Conservation (phyloP, 2,797 vertebrate species). For the Spondyliosoma cantharus region DNA sequence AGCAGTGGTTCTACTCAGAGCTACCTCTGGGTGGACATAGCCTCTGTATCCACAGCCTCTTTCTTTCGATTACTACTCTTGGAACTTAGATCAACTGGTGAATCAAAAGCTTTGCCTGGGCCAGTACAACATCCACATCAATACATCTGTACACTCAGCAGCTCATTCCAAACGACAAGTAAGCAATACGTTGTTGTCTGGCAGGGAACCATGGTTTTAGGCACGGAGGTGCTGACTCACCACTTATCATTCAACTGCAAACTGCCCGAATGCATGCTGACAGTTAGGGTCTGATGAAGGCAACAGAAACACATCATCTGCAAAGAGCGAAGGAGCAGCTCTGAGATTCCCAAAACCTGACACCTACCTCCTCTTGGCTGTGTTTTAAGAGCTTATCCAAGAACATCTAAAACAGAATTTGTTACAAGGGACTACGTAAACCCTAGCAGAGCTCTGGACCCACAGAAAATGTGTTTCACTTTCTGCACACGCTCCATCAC, state of each 20-base stretch:
- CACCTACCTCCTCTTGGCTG: background rate
- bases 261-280: background rate
- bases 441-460: no score
- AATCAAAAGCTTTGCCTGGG: slow-evolving; percentile 5
- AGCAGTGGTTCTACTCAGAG: background rate
- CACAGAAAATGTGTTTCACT: no score
- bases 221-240: background rate
- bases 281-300: background rate
- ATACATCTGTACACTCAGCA: background rate
- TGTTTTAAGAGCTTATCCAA: no score
- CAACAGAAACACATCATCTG: background rate
- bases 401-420: no score
- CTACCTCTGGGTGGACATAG: background rate
- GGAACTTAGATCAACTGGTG: background rate
- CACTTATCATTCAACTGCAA: background rate
- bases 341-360: background rate
- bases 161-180: background rate
- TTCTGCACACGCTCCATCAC: no score
- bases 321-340: background rate
- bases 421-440: no score
- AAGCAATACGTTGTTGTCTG: background rate
- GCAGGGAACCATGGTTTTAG: background rate
- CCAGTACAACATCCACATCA: background rate
- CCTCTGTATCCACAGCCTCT: background rate
- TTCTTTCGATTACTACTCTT: background rate